phyloP scores from a whole-genome alignment of 2,113 vertebrate species.

The Ammodytes marinus region DNA sequence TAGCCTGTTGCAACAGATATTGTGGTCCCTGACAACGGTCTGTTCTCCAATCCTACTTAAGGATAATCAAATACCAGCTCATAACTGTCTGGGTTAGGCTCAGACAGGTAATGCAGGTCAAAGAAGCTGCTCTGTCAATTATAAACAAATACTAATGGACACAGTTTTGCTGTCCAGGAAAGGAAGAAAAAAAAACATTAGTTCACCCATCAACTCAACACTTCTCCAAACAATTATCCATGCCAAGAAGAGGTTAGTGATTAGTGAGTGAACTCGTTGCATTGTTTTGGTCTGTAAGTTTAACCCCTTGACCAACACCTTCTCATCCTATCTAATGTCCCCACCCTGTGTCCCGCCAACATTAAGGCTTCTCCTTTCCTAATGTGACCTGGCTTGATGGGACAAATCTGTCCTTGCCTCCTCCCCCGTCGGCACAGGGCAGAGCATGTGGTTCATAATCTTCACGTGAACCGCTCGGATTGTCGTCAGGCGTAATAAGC shows the following conservation, averaged over 20 bases:
- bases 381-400: constrained; percentile 52
- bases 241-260: constrained; percentile 41
- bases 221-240: background rate
- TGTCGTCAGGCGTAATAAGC: constrained; percentile 59
- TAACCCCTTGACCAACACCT: constrained; percentile 6
- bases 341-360: background rate
- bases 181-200: background rate
- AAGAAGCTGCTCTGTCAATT: background rate
- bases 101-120: constrained; percentile 15
- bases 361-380: constrained; percentile 21
- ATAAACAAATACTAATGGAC: background rate
- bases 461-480: constrained; percentile 72
- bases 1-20: constrained; percentile 36
- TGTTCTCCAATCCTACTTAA: constrained; percentile 55
- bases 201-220: background rate
- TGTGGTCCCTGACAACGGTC: constrained; percentile 39
- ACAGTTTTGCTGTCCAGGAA: background rate
- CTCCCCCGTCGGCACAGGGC: constrained; percentile 62
- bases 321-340: background rate
- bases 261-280: constrained; percentile 8
- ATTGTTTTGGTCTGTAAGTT: background rate
- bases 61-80: constrained; percentile 59
- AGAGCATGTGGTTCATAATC: constrained; percentile 78
- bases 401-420: constrained; percentile 57
- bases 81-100: constrained; percentile 56